Conservation (phyloP, 2,888 invertebrate genomes). For the Campoletis raptor region DNA sequence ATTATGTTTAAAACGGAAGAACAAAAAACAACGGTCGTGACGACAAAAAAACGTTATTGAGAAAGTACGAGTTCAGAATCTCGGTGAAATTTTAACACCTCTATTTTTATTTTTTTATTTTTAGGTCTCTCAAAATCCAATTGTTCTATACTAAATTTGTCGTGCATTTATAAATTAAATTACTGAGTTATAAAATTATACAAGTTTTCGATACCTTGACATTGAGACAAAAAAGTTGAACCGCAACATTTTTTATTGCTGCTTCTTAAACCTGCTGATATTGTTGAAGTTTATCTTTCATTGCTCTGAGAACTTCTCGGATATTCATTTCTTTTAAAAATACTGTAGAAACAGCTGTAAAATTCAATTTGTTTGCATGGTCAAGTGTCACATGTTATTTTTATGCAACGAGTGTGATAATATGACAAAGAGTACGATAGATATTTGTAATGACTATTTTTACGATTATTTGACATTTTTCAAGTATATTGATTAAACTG, state of each 20-base stretch:
- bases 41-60: not conserved
- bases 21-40: not conserved
- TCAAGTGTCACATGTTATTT: not conserved
- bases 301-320: not conserved
- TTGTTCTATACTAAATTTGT: not conserved
- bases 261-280: not conserved
- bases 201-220: not conserved
- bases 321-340: not conserved
- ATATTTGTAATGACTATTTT: not conserved
- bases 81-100: not conserved
- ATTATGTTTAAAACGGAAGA: not conserved
- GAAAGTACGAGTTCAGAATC: constrained; percentile 16
- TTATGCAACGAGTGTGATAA: not conserved
- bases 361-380: not conserved
- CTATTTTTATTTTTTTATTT: not conserved
- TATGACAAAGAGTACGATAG: not conserved
- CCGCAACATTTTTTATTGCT: not conserved
- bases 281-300: no score
- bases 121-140: not conserved
- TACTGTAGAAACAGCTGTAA: not conserved
- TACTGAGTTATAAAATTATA: not conserved
- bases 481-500: not conserved
- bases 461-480: not conserved
- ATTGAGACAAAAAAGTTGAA: not conserved
- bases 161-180: not conserved